Conservation (phyloP, 2,797 vertebrate genomes). For the Myoxocephalus aenaeus region DNA sequence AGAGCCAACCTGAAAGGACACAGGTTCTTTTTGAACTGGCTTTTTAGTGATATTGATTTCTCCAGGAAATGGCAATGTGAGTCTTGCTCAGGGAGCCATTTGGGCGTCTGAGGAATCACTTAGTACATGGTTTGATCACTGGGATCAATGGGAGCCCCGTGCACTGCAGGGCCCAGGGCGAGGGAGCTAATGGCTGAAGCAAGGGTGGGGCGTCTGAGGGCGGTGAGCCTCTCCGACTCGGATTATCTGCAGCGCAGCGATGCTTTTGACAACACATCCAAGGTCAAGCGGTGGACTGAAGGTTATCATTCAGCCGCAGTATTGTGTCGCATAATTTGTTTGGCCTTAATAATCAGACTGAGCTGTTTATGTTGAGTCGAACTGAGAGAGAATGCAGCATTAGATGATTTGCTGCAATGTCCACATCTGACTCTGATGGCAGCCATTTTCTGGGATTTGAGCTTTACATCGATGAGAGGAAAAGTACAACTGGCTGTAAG, state of each 20-base stretch:
- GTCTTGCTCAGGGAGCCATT: conserved; percentile 88
- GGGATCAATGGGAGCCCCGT: conserved; percentile 83
- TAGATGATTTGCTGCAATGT: neutral
- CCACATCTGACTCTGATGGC: conserved; percentile 11
- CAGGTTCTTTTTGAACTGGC: conserved; percentile 69
- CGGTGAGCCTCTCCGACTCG: conserved; percentile 27
- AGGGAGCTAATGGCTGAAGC: conserved; percentile 81
- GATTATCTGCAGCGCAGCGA: conserved; percentile 52
- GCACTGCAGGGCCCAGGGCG: conserved; percentile 74
- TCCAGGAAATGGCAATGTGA: conserved; percentile 87
- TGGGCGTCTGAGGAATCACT: conserved; percentile 89
- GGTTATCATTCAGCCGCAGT: conserved; percentile 19
- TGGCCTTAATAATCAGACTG: neutral
- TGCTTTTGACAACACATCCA: conserved; percentile 49
- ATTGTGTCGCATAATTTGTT: neutral
- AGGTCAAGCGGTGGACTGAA: conserved; percentile 60
- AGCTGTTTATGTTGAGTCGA: neutral
- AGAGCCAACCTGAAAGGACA: conserved; percentile 56
- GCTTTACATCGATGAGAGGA: neutral
- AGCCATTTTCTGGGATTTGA: conserved; percentile 43
- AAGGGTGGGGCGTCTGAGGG: conserved; percentile 76
- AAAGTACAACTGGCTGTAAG: neutral
- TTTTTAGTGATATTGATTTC: conserved; percentile 90
- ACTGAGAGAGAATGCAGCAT: neutral
- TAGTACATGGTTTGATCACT: conserved; percentile 83